phyloP scores from a whole-genome alignment of 1,140 invertebrate genomes.

The Bicyclus anynana region DNA sequence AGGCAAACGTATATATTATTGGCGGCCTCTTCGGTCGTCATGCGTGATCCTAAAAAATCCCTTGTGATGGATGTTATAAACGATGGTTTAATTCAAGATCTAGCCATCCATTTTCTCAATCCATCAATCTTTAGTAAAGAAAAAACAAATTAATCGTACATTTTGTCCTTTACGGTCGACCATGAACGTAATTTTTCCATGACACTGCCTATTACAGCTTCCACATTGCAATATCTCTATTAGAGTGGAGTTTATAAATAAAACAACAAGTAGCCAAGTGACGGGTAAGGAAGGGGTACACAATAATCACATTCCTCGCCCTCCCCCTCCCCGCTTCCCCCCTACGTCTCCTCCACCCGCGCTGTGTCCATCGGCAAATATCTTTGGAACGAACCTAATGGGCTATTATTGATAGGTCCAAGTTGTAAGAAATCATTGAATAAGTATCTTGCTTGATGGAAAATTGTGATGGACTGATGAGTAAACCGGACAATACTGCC shows the following conservation, averaged over 20 bases:
- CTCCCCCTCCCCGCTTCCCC: neutral
- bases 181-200: neutral
- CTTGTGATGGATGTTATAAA: too few relatives aligned
- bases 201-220: neutral
- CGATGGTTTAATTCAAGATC: too few relatives aligned
- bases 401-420: constrained; percentile 7
- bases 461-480: neutral
- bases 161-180: too few relatives aligned
- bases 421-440: constrained; percentile 1
- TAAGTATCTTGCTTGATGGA: too few relatives aligned
- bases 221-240: constrained; percentile 13
- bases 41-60: too few relatives aligned
- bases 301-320: constrained; percentile 15
- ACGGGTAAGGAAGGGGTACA: constrained; percentile 11
- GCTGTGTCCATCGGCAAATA: constrained; percentile 22
- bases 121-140: too few relatives aligned
- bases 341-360: too few relatives aligned
- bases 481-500: too few relatives aligned
- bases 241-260: neutral
- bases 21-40: too few relatives aligned
- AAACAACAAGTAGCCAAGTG: neutral
- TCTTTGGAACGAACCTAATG: constrained; percentile 20
- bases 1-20: too few relatives aligned
- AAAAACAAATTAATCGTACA: too few relatives aligned
- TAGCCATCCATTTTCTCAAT: too few relatives aligned